These are phyloP conservation scores for Harpalus rufipes DNA, from an alignment of 2,888 invertebrate genomes.

Conservation along the genomic window DNA sequence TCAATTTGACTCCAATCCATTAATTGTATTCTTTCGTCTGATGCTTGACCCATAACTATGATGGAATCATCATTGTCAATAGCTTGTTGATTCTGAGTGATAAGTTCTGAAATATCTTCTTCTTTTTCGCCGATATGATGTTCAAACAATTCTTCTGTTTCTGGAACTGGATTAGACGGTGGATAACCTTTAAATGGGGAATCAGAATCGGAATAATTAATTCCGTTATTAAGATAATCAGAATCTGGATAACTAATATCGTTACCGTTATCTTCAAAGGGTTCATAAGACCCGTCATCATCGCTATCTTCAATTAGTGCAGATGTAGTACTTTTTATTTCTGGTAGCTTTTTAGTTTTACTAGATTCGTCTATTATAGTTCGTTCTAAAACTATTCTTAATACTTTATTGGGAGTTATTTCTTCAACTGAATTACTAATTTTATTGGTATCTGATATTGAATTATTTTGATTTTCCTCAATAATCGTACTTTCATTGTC, in stretches of 20 bases:
- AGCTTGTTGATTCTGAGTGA: not conserved
- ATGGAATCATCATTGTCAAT: not conserved
- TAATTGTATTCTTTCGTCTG: not conserved
- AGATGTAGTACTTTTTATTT: too few species aligned
- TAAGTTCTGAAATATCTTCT: not conserved
- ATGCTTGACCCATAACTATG: not conserved
- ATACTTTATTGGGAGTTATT: too few species aligned
- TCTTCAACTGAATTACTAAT: not conserved
- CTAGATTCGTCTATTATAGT: too few species aligned
- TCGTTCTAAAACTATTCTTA: too few species aligned
- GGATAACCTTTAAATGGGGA: not conserved
- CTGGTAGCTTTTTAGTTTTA: too few species aligned
- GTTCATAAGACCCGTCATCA: too few species aligned
- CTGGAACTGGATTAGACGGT: not conserved
- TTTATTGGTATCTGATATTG: not conserved
- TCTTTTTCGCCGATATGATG: not conserved
- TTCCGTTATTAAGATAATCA: too few species aligned
- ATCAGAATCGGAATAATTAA: too few species aligned
- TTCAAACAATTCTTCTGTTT: not conserved
- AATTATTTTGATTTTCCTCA: not conserved
- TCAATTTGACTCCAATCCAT: not conserved
- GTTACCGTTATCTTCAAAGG: too few species aligned
- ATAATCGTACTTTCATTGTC: not conserved
- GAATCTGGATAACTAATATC: too few species aligned
- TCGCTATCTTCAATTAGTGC: too few species aligned